These are phyloP conservation scores for Chascanopsetta lugubris DNA, from an alignment of 2,113 vertebrate species.

Conservation along the genomic window DNA sequence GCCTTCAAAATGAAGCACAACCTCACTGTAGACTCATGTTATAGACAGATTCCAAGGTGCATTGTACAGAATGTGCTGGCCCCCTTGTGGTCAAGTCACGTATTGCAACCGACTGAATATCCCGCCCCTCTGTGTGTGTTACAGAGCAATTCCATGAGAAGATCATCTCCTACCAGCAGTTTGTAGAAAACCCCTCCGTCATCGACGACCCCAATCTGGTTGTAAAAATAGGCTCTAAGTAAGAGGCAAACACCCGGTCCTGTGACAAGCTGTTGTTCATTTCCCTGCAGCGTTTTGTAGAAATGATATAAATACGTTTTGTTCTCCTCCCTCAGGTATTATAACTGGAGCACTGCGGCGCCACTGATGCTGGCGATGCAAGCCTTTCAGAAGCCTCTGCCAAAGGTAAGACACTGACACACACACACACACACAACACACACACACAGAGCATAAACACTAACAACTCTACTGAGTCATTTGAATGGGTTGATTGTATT, in stretches of 20 bases:
- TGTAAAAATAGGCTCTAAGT: conserved; percentile 96
- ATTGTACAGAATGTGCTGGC: too few species aligned
- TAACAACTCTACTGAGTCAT: too few species aligned
- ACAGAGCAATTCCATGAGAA: conserved; percentile 91
- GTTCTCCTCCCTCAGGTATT: conserved; percentile 84
- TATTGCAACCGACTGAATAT: too few species aligned
- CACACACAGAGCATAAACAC: conserved; percentile 6
- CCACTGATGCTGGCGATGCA: conserved; percentile 95
- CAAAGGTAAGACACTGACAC: conserved; percentile 85
- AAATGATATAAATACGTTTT: conserved; percentile 26
- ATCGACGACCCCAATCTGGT: conserved; percentile 97
- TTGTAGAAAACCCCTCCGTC: conserved; percentile 91
- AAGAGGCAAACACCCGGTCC: conserved; percentile 52
- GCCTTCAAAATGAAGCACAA: too few species aligned
- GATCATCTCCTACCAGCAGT: conserved; percentile 90
- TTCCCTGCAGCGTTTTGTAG: neutral
- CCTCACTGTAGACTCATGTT: too few species aligned
- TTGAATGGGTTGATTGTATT: neutral
- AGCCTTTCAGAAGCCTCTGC: conserved; percentile 96
- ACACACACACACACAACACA: too few species aligned
- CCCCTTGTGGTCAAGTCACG: too few species aligned
- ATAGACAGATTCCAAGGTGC: too few species aligned
- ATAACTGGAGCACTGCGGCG: conserved; percentile 94
- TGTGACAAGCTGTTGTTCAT: neutral
- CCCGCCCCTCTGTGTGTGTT: conserved; percentile 20